Evolutionary conservation across 2,797 vertebrate genomes (phyloP).

Genomic region (Antrozous pallidus): DNA sequence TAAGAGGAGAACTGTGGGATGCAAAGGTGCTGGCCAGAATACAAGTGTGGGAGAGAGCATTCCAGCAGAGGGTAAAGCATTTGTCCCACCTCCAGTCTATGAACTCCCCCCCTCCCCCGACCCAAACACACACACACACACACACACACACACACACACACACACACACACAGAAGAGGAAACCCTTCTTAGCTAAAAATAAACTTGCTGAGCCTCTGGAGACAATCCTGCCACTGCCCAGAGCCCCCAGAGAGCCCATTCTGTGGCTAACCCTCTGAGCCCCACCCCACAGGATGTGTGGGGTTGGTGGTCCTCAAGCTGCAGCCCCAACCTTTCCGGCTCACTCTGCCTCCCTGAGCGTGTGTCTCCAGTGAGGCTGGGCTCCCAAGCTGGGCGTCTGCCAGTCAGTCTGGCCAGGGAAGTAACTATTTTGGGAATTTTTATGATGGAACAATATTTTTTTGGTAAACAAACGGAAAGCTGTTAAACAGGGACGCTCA

Average conservation of each 20-base stretch:
- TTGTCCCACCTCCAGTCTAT: background rate
- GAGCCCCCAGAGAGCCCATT: background rate
- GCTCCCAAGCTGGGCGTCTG: constrained; percentile 82
- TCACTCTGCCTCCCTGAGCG: constrained; percentile 57
- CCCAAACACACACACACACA: no score
- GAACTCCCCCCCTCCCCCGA: background rate
- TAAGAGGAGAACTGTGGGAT: background rate
- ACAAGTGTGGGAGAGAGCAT: background rate
- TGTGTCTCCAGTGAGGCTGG: constrained; percentile 56
- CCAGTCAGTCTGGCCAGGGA: constrained; percentile 85
- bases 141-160: background rate
- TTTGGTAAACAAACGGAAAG: constrained; percentile 86
- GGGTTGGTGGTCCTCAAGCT: constrained; percentile 53
- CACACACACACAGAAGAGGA: background rate
- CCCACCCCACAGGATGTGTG: constrained; percentile 30
- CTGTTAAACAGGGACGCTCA: constrained; percentile 84
- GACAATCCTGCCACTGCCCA: background rate
- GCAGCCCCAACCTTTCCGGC: constrained; percentile 36
- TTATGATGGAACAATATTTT: constrained; percentile 88
- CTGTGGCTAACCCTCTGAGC: background rate
- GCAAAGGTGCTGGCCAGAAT: background rate
- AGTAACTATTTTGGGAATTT: constrained; percentile 87
- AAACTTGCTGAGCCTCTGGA: background rate
- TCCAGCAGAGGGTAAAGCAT: background rate
- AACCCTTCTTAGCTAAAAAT: constrained; percentile 55